These are phyloP conservation scores for Eupeodes corollae DNA, from an alignment of 1,140 invertebrate genomes.

Conservation along the genomic window DNA sequence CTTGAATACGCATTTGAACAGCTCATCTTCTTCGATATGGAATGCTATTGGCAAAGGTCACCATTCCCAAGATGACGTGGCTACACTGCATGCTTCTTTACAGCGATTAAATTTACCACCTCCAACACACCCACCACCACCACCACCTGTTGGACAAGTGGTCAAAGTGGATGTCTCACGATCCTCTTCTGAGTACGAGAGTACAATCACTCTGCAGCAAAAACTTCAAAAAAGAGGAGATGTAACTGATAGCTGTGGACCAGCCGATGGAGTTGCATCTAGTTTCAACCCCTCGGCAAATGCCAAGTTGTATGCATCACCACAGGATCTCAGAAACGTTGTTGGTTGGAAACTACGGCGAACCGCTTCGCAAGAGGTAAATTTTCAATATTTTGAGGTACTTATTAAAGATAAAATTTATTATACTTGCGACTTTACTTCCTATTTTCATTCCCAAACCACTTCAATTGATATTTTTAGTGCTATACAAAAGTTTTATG, in stretches of 20 bases:
- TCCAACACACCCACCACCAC: conserved; percentile 57
- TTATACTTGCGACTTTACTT: too few relatives aligned
- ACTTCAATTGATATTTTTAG: too few relatives aligned
- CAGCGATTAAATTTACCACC: conserved; percentile 46
- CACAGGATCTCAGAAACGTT: conserved; percentile 69
- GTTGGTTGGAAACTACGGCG: conserved; percentile 50
- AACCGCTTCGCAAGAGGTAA: conserved; percentile 9
- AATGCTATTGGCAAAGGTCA: conserved; percentile 43
- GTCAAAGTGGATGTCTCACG: conserved; percentile 57
- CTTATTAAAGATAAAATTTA: neutral
- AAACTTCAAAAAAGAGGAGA: conserved; percentile 28
- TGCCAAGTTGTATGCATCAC: conserved; percentile 80
- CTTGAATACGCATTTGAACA: conserved; percentile 37
- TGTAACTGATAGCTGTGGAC: conserved; percentile 23
- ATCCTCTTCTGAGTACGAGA: conserved; percentile 30
- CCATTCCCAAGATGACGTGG: conserved; percentile 65
- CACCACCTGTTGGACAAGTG: conserved; percentile 57
- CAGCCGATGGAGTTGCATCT: conserved; percentile 50
- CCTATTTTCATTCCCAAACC: too few relatives aligned
- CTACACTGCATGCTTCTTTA: conserved; percentile 39
- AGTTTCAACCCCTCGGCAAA: conserved; percentile 73
- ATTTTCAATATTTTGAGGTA: too few relatives aligned
- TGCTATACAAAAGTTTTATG: too few relatives aligned
- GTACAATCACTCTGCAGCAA: conserved; percentile 32
- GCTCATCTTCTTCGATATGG: conserved; percentile 35